Base-by-base conservation (phyloP, 2,113 vertebrate species). In the Taxidea taxus region DNA sequence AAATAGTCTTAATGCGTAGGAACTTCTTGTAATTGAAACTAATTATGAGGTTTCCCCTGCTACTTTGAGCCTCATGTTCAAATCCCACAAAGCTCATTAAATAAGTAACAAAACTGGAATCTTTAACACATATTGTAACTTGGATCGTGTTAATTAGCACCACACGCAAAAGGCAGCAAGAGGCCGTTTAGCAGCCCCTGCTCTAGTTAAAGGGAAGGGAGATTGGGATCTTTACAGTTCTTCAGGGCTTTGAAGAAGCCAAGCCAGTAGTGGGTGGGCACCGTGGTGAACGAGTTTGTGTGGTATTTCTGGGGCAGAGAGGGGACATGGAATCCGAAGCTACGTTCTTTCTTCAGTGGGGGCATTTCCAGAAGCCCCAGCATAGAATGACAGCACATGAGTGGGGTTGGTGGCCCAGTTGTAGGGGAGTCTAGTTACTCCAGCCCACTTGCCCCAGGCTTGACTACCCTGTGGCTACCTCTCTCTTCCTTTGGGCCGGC, bases 61-160 rank as follows among this genome's bases (percentile, higher is more conserved):
- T 99, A 98, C 98, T 99, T 98, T 97, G 98, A 98, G 98, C 97
- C 97, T 99, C 98, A 95, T 98, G 98, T 98, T 98, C 98, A 99
- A 99, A 99, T 99, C 99, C 98, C 98, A 98, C 11, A 47, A 98
- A 99, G 98, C 98, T 99, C 99, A 98, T 99, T 99, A 99, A 99
- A 98, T 97, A 99, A 98, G 98, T 98, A 98, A 98, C 97, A 98
- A 98, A 98, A 98, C 98, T 98, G 97, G 98, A 99, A 99, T 99
- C 98, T 98, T 99, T 98, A 98, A 97, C 97, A 98, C 98, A 98
- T 98, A 98, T 98, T 98, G 98, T 98, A 99, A 98, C 98, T 99
- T 98, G 96, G 95, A 98, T 98, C 98, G 96, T 20, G 29, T 98
- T 99, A 99, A 99, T 98, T 99, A 98, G 98, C 97, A 98, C 97